Base-by-base conservation (phyloP, 1,140 invertebrate species). In the Drosophila repleta region DNA sequence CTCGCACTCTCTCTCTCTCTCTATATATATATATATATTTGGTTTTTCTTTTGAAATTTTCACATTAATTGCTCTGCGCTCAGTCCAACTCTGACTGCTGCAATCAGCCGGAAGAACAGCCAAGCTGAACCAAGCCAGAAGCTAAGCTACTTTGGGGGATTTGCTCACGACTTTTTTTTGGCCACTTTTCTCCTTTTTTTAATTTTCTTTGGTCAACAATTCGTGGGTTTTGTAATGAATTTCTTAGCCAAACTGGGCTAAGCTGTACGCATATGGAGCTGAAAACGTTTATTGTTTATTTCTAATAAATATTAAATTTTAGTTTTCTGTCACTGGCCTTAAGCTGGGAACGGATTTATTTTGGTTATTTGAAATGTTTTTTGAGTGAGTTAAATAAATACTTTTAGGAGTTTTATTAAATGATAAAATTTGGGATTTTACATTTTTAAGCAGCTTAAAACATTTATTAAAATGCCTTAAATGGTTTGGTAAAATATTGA, bases 141-240 rank as follows among this genome's bases (percentile, higher is more conserved):
- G 55, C 82, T 87, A 67, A 84, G 82, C 81, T 68, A 84, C 82
- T 87, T 79, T 87, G 74, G 84, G 83, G 78, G 83, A 85, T 85
- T 85, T 78, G 66, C 70, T 75, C 71, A 82, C 75, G 77, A 35
- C 32, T 81, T 85, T 65, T 61, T 48, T 58, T 48, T 61, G 15
- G n/a, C n/a, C 15, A 43, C 15, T 75, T 53, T 17, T 53, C 20
- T 53, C 43, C 48, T 35, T 51, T 26, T 51, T 37, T 32, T 53
- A 15, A 20, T 3, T 43, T 56, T 24, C 15, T 56, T 24, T 6
- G 11, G 37, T 4, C 37, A 26, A 56, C 15, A 24, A 56, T 41
- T 24, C 41, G 24, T 26, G 17, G 11, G 17, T 5, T 15, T 10
- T 52, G 7, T 52, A 32, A 35, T 24, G 26, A 18, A 52, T 52